Evolutionary conservation across 2,797 vertebrate species (phyloP), one percentile per base, ranked within the genome.

Genomic region (Spinibarbus caldwelli): DNA sequence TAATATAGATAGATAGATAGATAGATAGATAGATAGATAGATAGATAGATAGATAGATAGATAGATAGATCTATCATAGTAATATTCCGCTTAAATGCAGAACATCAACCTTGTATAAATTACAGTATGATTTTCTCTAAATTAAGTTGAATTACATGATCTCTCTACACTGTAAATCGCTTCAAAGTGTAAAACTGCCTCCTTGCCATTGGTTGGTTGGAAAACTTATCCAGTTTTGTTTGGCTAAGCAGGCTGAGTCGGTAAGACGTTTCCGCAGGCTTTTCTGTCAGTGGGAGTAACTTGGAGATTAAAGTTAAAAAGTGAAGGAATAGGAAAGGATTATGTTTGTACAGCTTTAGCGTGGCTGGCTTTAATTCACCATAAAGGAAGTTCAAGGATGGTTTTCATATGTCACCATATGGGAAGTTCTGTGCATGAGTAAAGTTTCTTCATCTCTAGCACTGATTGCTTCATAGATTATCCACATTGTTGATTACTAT

Each of bases 251-350:
- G 68, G 47, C 29, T 89, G 83, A 82, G 43, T 19, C 10, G 49
- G 34, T 64, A 85, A 80, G 54, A 76, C 49, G 77, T 86, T 82
- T 86, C 80, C 21, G 1, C 57, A 54, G 54, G 75, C 17, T 26
- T 83, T 86, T 49, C 54, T 72, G 84, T 86, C 82, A 62, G 66
- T 41, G 38, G 62, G 31, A 76, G 43, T 87, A 78, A 80, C 10
- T 47, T 82, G 75, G n/a, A 80, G 87, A 87, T 86, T 84, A 84
- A 15, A 47, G 45, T n/a, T 59, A 29, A 82, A 72, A 72, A 68
- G 38, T 43, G 45, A 67, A 76, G 77, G 77, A 83, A 85, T 45
- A 36, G 85, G 76, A 89, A 59, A 64, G 81, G 83, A 86, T 87
- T 85, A 86, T 49, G n/a, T 57, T n/a, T 19, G 23, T 70, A 85